Base-by-base conservation (phyloP, 2,113 vertebrate species). In the Aegotheles bennettii region DNA sequence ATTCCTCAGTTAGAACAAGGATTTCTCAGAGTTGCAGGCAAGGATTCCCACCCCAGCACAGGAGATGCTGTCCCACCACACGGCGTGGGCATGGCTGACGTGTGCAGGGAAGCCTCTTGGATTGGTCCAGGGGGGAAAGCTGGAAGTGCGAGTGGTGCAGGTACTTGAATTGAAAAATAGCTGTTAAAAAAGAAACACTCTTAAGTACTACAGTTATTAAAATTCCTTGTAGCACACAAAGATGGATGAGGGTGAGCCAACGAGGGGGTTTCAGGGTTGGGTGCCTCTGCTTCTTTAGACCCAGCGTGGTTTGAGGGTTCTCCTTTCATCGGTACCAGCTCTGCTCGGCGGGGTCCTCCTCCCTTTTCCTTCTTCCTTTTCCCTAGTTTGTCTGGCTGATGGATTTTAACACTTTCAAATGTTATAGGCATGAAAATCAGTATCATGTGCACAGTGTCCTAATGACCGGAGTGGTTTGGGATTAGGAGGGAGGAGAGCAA, bases 401-500 rank as follows among this genome's bases (percentile, higher is more conserved):
- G 29, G 64, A 31, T 93, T 89, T 94, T 87, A 83, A 77, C 7
- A 2, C 45, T 90, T 93, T 51, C 40, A 77, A 40, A 65, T 25
- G 53, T 60, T 77, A 13, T 2, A 45, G 69, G 79, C 79, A 9
- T 85, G 86, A 83, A 90, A 82, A 91, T 85, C 76, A 36, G 77
- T 47, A n/a, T 84, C 38, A 28, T 82, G 79, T 91, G 76, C 45
- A 60, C 0, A 2, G 59, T 76, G n/a, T 61, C 67, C 14, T 97
- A 91, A 96, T 85, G 84, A 85, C 59, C 5, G 0, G 59, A 59
- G 94, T 69, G 93, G 15, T 87, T 87, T 94, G 92, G 84, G 94
- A 85, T 92, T 93, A 92, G 89, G 81, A 94, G 68, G 87, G 70
- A 78, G 87, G 92, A 90, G 57, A 69, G 61, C 51, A 21, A 87